Evolutionary conservation across 2,797 vertebrate genomes (phyloP), one percentile per base, ranked within the genome.

Genomic region (Anabacerthia variegaticeps): DNA sequence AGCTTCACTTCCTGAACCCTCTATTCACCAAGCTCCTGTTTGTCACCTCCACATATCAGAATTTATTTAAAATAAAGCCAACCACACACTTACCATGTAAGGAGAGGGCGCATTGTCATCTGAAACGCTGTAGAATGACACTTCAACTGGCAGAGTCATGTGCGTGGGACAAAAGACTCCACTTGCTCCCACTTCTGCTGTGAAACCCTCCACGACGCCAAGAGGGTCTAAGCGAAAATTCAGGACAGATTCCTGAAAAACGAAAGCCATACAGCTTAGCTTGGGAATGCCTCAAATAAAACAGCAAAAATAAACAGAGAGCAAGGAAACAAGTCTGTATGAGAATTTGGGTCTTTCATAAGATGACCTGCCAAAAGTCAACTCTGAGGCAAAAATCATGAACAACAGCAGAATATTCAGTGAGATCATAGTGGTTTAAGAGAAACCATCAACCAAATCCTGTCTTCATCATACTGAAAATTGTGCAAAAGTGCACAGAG

Each of bases 31-130:
- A 80, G 52, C 55, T 91, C 75, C 85, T 76, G 55, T 63, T 93
- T 78, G 74, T 83, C 52, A 77, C 23, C 56, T 91, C 72, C 68
- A 72, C 24, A 66, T 44, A 37, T 16, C 14, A 72, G 56, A 93
- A 81, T 39, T 58, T 61, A 88, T 68, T 80, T 66, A 44, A 88
- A 88, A 84, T 30, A 92, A 81, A 83, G 55, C 49, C 11, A 55
- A 48, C 59, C 62, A 84, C 56, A n/a, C 80, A 85, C 96, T 98
- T 97, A 99, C 99, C 99, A 99, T 99, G 92, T 99, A 99, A 86
- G 99, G 99, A 97, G 99, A 99, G 80, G 99, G 99, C 62, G 99
- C 99, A 15, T 99, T 99, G 97, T 99, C 99, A 84, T 99, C 99
- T 4, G 99, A 99, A 97, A 99, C 99, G 8, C 99, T 99, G 98